Base-by-base conservation (phyloP, 2,888 invertebrate species). In the Venusia cambrica region DNA sequence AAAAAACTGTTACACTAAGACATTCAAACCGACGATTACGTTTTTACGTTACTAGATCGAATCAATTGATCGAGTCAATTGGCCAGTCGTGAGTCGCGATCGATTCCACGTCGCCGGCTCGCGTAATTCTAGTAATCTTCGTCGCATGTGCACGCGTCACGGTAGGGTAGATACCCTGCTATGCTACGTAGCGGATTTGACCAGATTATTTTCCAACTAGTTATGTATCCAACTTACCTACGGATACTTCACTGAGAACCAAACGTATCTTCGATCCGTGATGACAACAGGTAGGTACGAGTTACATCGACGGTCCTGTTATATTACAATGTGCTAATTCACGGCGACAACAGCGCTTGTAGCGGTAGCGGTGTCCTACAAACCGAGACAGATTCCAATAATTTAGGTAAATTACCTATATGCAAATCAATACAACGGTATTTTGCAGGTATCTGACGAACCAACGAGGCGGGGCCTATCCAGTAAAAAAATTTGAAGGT, bases 301-400 rank as follows among this genome's bases (percentile, higher is more conserved):
- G n/a, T n/a, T n/a, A n/a, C n/a, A n/a, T n/a, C n/a, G n/a, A n/a
- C n/a, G n/a, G n/a, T n/a, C n/a, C n/a, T n/a, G n/a, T n/a, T n/a
- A n/a, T n/a, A n/a, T n/a, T n/a, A n/a, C n/a, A n/a, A 36, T 10
- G 48, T 41, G 41, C 40, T 49, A 49, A 46, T 46, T 44, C 17
- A 15, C 5, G 13, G 34, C 21, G 36, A 33, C 28, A 31, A 20
- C 42, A 32, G 32, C 16, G 29, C n/a, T n/a, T n/a, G n/a, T 49
- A 49, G 46, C 46, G 46, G n/a, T n/a, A n/a, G n/a, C n/a, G 49
- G 41, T 15, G 46, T 30, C 44, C 49, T 44, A 49, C 41, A 42
- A 42, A 49, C 19, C 14, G 24, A 37, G 38, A 42, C 21, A 41
- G 30, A 36, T 44, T 39, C 34, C 30, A 39, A 44, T 46, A 43